Conservation (phyloP, 2,888 invertebrate genomes). For the Phaedon cochleariae region DNA sequence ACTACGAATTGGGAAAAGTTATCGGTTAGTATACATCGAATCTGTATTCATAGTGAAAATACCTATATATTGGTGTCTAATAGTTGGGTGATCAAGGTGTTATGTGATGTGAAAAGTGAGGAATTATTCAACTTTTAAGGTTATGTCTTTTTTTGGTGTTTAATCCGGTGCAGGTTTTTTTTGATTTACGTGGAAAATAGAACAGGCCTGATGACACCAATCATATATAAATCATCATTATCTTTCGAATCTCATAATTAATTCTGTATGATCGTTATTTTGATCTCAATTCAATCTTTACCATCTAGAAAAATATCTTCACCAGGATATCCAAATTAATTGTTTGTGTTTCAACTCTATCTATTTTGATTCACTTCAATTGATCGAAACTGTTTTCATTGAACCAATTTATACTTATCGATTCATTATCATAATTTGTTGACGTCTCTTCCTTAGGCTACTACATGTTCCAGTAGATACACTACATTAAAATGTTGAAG, state of each 20-base stretch:
- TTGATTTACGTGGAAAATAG: slow-evolving; percentile 25
- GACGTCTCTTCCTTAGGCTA: no score
- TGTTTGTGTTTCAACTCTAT: neutral
- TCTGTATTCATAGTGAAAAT: slow-evolving; percentile 33
- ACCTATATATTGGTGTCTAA: slow-evolving; percentile 14
- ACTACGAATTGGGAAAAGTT: slow-evolving; percentile 92
- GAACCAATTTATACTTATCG: neutral
- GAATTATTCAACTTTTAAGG: slow-evolving; percentile 46
- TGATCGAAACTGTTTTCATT: neutral
- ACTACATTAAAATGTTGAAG: no score
- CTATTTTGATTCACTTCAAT: slow-evolving; percentile 2
- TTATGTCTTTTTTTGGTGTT: slow-evolving; percentile 58
- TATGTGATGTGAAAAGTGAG: slow-evolving; percentile 13
- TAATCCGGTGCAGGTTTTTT: slow-evolving; percentile 54
- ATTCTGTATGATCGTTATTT: neutral
- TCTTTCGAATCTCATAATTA: neutral
- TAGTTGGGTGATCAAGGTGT: slow-evolving; percentile 22
- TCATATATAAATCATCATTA: slow-evolving; percentile 20
- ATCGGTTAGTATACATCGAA: slow-evolving; percentile 75
- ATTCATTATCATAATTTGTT: slow-evolving; percentile 1
- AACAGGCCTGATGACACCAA: no score
- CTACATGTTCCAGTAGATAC: no score
- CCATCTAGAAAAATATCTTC: neutral
- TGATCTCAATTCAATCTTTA: neutral
- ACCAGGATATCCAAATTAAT: neutral